Conservation (phyloP, 2,888 invertebrate genomes). For the Venusia cambrica region DNA sequence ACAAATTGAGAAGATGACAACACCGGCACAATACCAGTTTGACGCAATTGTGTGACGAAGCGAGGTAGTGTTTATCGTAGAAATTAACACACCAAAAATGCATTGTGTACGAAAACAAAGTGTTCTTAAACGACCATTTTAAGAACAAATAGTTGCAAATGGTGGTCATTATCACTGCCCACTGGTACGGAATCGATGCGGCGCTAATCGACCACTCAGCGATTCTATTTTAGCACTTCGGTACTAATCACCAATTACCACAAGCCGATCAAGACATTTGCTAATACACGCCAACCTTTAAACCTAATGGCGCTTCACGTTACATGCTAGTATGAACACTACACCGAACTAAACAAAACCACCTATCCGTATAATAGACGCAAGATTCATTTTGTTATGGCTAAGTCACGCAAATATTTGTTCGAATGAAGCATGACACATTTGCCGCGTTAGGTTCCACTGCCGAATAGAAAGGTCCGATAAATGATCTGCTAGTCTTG, state of each 20-base stretch:
- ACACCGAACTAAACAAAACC: background rate
- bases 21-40: conserved; percentile 56
- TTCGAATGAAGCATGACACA: conserved; percentile 27
- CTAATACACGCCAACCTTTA: conserved; percentile 30
- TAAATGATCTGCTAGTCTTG: conserved; percentile 12
- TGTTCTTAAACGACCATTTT: conserved; percentile 60
- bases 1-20: conserved; percentile 63
- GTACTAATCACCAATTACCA: conserved; percentile 69
- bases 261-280: conserved; percentile 48
- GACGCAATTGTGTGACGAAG: conserved; percentile 59
- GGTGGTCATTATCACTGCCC: conserved; percentile 65
- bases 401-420: conserved; percentile 15
- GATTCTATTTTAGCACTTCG: conserved; percentile 68
- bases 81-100: conserved; percentile 65
- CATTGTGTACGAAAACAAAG: conserved; percentile 66
- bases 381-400: conserved; percentile 7
- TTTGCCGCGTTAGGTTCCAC: conserved; percentile 9
- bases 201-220: conserved; percentile 59
- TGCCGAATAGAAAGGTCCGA: conserved; percentile 19
- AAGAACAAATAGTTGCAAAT: conserved; percentile 63
- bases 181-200: conserved; percentile 59
- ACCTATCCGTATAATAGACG: background rate
- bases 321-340: background rate
- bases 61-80: conserved; percentile 46
- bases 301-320: conserved; percentile 13